A percentile compares a stretch with the other conserved stretches of the same genome.
Conservation (phyloP, 2,113 vertebrate species). For the Fregata magnificens region DNA sequence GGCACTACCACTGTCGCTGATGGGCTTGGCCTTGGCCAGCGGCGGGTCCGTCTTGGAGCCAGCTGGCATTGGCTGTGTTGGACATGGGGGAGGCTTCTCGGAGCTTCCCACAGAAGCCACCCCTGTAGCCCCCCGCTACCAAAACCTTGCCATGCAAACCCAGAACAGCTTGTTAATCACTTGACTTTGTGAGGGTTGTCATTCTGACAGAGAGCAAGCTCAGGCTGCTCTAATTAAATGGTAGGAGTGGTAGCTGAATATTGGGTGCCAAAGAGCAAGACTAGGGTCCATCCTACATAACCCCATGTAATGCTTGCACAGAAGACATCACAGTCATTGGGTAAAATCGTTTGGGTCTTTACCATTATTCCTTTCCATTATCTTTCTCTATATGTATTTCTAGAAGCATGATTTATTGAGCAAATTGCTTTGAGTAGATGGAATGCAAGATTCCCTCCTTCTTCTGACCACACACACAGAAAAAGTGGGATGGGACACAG, state of each 20-base stretch:
- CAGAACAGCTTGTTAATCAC: not conserved
- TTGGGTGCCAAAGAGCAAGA: fast-evolving
- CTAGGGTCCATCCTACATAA: not conserved
- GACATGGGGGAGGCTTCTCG: too few species aligned
- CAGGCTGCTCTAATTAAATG: not conserved
- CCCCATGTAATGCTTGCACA: not conserved
- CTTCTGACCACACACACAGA: not conserved
- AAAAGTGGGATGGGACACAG: not conserved
- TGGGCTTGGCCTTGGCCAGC: too few species aligned
- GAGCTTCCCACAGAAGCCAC: too few species aligned
- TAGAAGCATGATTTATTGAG: not conserved
- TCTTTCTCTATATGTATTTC: not conserved
- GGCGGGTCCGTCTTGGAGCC: too few species aligned
- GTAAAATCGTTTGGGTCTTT: not conserved
- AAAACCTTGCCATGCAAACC: not conserved
- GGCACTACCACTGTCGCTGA: too few species aligned
- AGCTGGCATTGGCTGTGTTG: too few species aligned
- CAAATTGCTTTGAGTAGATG: not conserved
- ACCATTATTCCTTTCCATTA: not conserved
- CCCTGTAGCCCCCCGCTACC: too few species aligned
- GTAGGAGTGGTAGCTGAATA: not conserved
- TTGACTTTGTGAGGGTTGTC: not conserved
- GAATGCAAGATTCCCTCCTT: not conserved
- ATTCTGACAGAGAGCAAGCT: not conserved
- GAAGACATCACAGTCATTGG: not conserved